These are phyloP conservation scores for Lochmaea crataegi DNA, from an alignment of 2,888 invertebrate genomes.

Conservation along the genomic window DNA sequence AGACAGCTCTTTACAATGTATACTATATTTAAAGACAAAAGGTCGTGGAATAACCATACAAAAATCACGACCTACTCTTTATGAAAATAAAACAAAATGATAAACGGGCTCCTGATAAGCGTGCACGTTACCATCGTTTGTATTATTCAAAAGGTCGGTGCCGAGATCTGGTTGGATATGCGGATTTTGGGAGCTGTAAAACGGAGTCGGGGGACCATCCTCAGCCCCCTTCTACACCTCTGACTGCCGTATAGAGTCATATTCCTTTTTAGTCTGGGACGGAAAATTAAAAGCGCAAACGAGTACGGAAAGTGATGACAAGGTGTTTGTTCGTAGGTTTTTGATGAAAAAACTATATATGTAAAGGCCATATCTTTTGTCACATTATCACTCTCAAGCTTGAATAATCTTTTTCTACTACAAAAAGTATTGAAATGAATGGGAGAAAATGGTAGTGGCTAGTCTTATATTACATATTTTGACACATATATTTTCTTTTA, in stretches of 20 bases:
- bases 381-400: too few species aligned
- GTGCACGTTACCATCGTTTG: conserved; percentile 32
- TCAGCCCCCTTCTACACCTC: conserved; percentile 19
- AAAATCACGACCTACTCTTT: conserved; percentile 26
- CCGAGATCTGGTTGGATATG: conserved; percentile 28
- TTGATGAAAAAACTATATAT: too few species aligned
- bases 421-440: too few species aligned
- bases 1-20: conserved; percentile 4
- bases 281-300: background rate
- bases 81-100: conserved; percentile 32
- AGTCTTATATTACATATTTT: too few species aligned
- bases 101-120: conserved; percentile 31
- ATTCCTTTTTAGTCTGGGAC: conserved; percentile 4
- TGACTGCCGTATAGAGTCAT: conserved; percentile 9
- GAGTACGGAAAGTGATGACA: background rate
- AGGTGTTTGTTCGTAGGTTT: too few species aligned
- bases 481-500: too few species aligned
- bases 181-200: conserved; percentile 32
- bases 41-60: conserved; percentile 8
- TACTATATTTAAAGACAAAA: conserved; percentile 20
- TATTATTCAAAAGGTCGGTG: conserved; percentile 38
- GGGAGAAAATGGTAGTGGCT: too few species aligned
- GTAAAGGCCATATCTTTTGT: too few species aligned
- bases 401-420: too few species aligned
- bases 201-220: conserved; percentile 19